These are phyloP conservation scores for Trichonephila clavipes DNA, from an alignment of 1,140 invertebrate genomes.

Conservation along the genomic window DNA sequence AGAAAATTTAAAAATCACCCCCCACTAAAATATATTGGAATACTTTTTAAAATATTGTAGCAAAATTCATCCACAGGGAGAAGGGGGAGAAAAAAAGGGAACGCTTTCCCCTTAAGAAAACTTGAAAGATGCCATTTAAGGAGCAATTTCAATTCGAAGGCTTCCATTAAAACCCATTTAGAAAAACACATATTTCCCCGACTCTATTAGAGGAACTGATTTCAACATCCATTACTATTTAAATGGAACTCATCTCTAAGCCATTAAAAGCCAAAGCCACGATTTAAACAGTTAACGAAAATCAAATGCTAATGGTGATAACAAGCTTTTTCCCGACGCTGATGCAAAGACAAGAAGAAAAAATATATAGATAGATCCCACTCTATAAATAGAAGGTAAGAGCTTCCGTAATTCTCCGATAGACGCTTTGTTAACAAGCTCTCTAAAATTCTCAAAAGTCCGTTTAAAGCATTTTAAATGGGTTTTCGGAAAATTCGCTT, in stretches of 20 bases:
- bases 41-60: neutral
- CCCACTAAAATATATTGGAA: neutral
- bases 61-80: neutral
- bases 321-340: constrained; percentile 39
- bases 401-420: constrained; percentile 6
- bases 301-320: constrained; percentile 68
- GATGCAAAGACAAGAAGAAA: neutral
- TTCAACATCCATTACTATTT: constrained; percentile 45
- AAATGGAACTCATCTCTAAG: constrained; percentile 53
- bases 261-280: constrained; percentile 64
- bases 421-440: constrained; percentile 66
- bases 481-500: neutral
- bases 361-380: neutral
- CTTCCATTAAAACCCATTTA: constrained; percentile 10
- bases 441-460: neutral
- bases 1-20: neutral
- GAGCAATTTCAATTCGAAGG: constrained; percentile 39
- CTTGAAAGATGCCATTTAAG: constrained; percentile 43
- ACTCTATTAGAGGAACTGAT: constrained; percentile 50
- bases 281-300: constrained; percentile 55
- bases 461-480: constrained; percentile 61
- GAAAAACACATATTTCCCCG: constrained; percentile 8
- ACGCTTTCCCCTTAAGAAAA: neutral
- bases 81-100: too few species aligned
- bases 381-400: constrained; percentile 39